Conservation (phyloP, 2,113 vertebrate species). For the Saguinus imperator region DNA sequence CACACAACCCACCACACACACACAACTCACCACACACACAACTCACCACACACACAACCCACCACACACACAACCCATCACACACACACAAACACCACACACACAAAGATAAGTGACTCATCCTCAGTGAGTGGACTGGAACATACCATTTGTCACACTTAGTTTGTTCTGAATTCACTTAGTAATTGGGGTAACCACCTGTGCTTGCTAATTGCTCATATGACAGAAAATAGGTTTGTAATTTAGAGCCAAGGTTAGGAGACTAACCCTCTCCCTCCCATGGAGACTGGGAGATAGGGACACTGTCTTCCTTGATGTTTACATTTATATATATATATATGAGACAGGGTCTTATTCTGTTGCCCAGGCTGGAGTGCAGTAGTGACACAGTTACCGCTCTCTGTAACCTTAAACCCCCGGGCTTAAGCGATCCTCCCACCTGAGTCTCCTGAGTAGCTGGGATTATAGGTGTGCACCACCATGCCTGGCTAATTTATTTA, state of each 20-base stretch:
- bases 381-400: too few species aligned
- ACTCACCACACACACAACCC: too few species aligned
- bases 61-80: too few species aligned
- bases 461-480: too few species aligned
- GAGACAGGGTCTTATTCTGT: too few species aligned
- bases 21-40: rapidly evolving
- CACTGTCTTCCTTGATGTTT: background rate
- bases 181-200: background rate
- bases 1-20: too few species aligned
- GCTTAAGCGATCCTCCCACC: too few species aligned
- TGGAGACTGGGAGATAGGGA: too few species aligned
- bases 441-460: too few species aligned
- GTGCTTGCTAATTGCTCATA: background rate
- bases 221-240: background rate
- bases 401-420: too few species aligned
- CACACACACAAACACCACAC: background rate
- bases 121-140: background rate
- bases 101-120: background rate
- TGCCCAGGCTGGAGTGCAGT: too few species aligned
- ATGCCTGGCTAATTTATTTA: too few species aligned
- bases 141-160: background rate
- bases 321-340: background rate
- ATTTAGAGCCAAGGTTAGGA: background rate
- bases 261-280: background rate
- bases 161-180: background rate